Evolutionary conservation across 1,140 invertebrate genomes (phyloP).

Genomic region (Heliconius congener): DNA sequence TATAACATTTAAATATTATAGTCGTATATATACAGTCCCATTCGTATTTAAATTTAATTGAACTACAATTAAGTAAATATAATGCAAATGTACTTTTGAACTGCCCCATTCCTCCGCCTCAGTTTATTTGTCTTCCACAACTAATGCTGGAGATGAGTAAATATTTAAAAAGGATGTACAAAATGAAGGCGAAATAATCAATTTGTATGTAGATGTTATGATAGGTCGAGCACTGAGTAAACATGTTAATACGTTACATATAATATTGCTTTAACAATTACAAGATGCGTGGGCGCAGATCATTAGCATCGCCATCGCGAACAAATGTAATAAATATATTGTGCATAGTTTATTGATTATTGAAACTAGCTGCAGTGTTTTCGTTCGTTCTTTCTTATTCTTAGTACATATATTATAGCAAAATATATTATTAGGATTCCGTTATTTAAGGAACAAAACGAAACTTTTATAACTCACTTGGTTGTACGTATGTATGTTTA

Average conservation of each 20-base stretch:
- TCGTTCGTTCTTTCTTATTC: background rate
- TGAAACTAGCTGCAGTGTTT: background rate
- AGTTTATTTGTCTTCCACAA: no score
- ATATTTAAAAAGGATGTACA: background rate
- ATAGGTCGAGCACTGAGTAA: background rate
- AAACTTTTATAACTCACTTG: no score
- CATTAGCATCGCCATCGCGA: background rate
- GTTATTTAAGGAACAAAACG: background rate
- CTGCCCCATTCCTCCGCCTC: no score
- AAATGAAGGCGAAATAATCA: background rate
- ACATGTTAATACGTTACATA: constrained; percentile 17
- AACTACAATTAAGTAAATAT: no score
- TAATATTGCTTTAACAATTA: constrained; percentile 17
- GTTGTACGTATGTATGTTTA: no score
- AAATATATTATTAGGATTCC: background rate
- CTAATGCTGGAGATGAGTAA: no score
- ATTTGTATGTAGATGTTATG: background rate
- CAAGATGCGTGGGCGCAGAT: background rate
- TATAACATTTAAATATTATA: no score
- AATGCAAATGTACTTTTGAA: no score
- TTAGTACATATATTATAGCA: background rate
- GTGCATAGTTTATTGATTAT: background rate
- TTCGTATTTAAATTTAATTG: no score
- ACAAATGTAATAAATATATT: background rate
- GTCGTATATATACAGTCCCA: no score